Conservation (phyloP, 2,888 invertebrate species). For the Drosophila pseudotalamancana region DNA sequence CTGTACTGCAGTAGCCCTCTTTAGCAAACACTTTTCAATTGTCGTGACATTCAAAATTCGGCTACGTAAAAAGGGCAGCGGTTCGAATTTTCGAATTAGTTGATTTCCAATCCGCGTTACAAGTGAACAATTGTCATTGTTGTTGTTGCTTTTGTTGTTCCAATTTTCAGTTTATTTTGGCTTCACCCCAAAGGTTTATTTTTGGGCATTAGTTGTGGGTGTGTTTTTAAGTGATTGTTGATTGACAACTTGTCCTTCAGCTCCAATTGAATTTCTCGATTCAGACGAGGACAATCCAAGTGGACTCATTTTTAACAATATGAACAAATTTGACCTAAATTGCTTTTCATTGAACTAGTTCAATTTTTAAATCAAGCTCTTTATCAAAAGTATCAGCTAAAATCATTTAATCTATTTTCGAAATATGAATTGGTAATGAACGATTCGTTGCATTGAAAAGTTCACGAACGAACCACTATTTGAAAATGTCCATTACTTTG, state of each 20-base stretch:
- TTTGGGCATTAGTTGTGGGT: slow-evolving; percentile 14
- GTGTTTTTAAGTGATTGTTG: slow-evolving; percentile 28
- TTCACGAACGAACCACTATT: too few species aligned
- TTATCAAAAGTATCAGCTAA: too few species aligned
- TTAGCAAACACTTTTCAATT: slow-evolving; percentile 58
- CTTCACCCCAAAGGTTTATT: slow-evolving; percentile 5
- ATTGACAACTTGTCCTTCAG: slow-evolving; percentile 49
- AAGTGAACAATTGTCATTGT: slow-evolving; percentile 41
- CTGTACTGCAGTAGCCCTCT: slow-evolving; percentile 42
- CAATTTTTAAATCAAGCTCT: too few species aligned
- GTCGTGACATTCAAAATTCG: slow-evolving; percentile 79
- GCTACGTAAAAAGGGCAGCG: slow-evolving; percentile 57
- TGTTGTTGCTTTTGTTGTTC: slow-evolving; percentile 12
- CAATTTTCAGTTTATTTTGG: slow-evolving; percentile 27
- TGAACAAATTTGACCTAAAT: neutral
- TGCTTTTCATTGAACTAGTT: neutral
- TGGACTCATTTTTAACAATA: slow-evolving; percentile 4
- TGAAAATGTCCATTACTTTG: too few species aligned
- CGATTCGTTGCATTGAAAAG: too few species aligned
- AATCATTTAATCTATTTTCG: too few species aligned
- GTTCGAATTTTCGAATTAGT: slow-evolving; percentile 57
- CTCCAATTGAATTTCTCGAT: slow-evolving; percentile 30
- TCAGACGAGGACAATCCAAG: slow-evolving; percentile 37
- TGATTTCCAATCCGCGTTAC: slow-evolving; percentile 25
- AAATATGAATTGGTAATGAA: too few species aligned